phyloP scores from a whole-genome alignment of 2,113 vertebrate genomes.

The Caranx melampygus region DNA sequence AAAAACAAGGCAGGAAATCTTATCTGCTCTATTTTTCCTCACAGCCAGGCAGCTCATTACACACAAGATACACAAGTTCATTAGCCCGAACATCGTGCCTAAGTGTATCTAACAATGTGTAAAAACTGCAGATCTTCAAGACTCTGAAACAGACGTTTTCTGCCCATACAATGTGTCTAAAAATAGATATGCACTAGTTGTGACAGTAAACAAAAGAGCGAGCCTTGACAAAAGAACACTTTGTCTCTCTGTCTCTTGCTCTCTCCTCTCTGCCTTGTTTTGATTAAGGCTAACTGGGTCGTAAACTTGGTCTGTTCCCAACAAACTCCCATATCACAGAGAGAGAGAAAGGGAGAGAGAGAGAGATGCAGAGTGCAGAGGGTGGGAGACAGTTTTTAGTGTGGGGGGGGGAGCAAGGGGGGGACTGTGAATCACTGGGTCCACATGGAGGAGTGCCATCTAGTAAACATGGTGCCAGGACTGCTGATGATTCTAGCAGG shows the following conservation, averaged over 20 bases:
- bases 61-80: slow-evolving; percentile 24
- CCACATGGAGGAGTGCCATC: slow-evolving; percentile 70
- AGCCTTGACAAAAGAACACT: slow-evolving; percentile 60
- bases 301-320: slow-evolving; percentile 74
- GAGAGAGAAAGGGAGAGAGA: slow-evolving; percentile 18
- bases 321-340: slow-evolving; percentile 65
- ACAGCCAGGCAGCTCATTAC: slow-evolving; percentile 27
- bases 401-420: slow-evolving; percentile 26
- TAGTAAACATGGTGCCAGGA: slow-evolving; percentile 68
- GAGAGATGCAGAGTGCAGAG: slow-evolving; percentile 24
- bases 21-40: slow-evolving; percentile 31
- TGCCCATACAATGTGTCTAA: slow-evolving; percentile 35
- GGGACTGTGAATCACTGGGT: slow-evolving; percentile 65
- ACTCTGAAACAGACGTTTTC: slow-evolving; percentile 46
- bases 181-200: slow-evolving; percentile 57
- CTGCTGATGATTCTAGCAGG: slow-evolving; percentile 68
- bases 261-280: slow-evolving; percentile 70
- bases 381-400: slow-evolving; percentile 47
- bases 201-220: slow-evolving; percentile 60
- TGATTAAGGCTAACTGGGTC: slow-evolving; percentile 77
- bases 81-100: slow-evolving; percentile 34
- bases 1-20: slow-evolving; percentile 38
- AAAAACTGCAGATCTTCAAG: slow-evolving; percentile 21
- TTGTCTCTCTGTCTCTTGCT: slow-evolving; percentile 47
- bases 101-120: slow-evolving; percentile 17